Conservation (phyloP, 1,140 invertebrate species). For the Zaprionus tsacasi region DNA sequence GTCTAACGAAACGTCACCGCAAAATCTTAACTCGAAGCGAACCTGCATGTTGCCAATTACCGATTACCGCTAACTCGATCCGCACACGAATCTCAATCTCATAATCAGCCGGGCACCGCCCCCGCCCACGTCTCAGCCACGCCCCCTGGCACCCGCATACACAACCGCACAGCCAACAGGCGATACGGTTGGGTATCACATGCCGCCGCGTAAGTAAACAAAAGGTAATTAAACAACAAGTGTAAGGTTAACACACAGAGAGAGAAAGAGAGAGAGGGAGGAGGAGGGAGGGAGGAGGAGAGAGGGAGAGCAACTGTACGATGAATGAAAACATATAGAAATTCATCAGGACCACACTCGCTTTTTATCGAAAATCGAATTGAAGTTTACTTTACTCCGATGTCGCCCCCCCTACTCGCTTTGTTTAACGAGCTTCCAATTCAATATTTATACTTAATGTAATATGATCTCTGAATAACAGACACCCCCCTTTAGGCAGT, state of each 20-base stretch:
- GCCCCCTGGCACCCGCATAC: background rate
- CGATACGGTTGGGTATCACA: slow-evolving; percentile 11
- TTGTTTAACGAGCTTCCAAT: too few species aligned
- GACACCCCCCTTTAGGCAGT: background rate
- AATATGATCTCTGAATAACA: background rate
- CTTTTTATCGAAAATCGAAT: background rate
- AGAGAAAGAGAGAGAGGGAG: background rate
- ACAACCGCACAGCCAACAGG: slow-evolving; percentile 1
- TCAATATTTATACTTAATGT: background rate
- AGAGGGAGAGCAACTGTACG: background rate
- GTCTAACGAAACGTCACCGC: background rate
- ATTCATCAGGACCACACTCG: background rate
- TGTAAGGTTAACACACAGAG: slow-evolving; percentile 6
- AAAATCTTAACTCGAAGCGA: background rate
- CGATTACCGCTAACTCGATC: slow-evolving; percentile 8
- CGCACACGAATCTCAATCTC: slow-evolving; percentile 7
- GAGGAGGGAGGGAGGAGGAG: background rate
- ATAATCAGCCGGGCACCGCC: background rate
- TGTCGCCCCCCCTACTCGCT: too few species aligned
- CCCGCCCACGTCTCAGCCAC: background rate
- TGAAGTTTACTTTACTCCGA: background rate
- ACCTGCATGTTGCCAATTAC: slow-evolving; percentile 1
- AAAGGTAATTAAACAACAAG: slow-evolving; percentile 24
- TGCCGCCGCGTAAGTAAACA: slow-evolving; percentile 17
- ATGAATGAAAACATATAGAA: slow-evolving; percentile 5